Evolutionary conservation across 1,140 invertebrate genomes (phyloP), one percentile per base, ranked within the genome.

Genomic region (Pseudomyrmex concolor): DNA sequence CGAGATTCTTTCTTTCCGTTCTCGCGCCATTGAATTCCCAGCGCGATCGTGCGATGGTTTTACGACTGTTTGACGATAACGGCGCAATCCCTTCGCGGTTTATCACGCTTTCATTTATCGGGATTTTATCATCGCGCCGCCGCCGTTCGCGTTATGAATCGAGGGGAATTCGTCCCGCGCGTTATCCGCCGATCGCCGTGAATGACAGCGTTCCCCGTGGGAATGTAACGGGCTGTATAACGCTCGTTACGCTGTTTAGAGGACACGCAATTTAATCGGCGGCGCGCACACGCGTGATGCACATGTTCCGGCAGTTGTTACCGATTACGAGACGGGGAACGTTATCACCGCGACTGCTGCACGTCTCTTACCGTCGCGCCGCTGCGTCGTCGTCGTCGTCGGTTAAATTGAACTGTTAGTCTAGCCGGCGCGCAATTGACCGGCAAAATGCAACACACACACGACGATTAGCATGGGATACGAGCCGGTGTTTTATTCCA

Each of bases 381-480:
- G 34, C n/a, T 0, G 25, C 34, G 34, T 34, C 0, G 34, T 34
- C 34, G 34, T 34, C 5, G 34, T 34, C 74, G 22, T 57, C 74
- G 74, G 68, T 72, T 60, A 81, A 60, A 81, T 73, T 45, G 68
- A 60, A 63, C 68, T 50, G 78, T 45, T 74, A 51, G 67, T 73
- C 45, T 62, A 34, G 55, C 15, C 57, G 57, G 48, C n/a, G 70
- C 78, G 70, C 78, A 62, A 81, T 81, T 81, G 70, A 63, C 78
- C 70, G 74, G 51, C 83, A 72, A 83, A 83, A 76, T 76, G 54
- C 70, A 57, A 62, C 13, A 54, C 78, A 70, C 17, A 73, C 13
- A 22, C 78, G 78, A 9, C 68, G 76, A 78, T 78, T 70, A 78
- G 51, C 76, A 78, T 78, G 76, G 76, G 64, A 78, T 78, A 70